Evolutionary conservation across 1,140 invertebrate genomes (phyloP).

Genomic region (Caenorhabditis tropicalis): DNA sequence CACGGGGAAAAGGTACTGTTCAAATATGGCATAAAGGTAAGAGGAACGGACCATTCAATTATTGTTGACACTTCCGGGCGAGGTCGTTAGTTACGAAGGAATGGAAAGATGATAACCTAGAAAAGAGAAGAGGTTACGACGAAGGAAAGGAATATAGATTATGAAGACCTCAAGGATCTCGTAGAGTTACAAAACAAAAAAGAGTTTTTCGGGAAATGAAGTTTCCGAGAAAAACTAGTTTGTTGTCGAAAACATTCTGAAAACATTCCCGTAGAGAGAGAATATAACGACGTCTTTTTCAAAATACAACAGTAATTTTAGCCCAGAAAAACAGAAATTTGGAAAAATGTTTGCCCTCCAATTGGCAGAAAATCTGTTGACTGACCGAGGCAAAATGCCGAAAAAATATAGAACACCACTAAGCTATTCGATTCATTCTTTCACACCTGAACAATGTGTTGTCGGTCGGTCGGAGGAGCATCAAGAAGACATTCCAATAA

Average conservation of each 20-base stretch:
- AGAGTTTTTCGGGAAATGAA: neutral
- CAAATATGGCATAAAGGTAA: conserved; percentile 39
- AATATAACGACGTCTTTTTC: too few relatives aligned
- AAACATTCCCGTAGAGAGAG: too few relatives aligned
- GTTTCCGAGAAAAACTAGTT: neutral
- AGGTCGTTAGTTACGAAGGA: neutral
- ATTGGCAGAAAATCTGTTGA: neutral
- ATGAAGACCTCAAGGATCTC: too few relatives aligned
- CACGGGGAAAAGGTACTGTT: neutral
- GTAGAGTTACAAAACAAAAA: too few relatives aligned
- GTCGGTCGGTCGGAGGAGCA: neutral
- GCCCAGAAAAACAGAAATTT: neutral
- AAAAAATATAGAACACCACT: neutral
- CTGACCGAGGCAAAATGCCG: neutral
- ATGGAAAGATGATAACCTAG: neutral
- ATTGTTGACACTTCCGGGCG: conserved; percentile 36
- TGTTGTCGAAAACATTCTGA: neutral
- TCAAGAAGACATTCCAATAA: neutral
- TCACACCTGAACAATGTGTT: conserved; percentile 18
- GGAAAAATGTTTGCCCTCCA: neutral
- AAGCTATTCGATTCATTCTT: neutral
- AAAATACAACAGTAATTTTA: too few relatives aligned
- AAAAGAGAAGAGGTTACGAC: neutral
- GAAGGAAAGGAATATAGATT: neutral
- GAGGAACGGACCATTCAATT: conserved; percentile 36